Evolutionary conservation across 2,113 vertebrate species (phyloP).

Genomic region (Menura novaehollandiae): DNA sequence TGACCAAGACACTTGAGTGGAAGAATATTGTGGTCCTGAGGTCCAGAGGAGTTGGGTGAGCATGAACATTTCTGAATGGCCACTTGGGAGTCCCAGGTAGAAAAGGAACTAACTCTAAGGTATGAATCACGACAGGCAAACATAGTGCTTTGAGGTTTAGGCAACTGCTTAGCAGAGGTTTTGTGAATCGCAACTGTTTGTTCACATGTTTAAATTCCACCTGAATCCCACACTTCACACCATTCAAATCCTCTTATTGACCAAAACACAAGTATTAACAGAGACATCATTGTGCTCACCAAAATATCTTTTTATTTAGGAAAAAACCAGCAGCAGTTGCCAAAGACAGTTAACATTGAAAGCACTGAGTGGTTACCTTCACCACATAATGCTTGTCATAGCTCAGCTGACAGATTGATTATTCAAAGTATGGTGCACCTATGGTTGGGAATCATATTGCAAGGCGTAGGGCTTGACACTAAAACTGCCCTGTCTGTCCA

Average conservation of each 20-base stretch:
- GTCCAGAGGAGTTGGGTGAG: neutral
- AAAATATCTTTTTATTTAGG: slow-evolving; percentile 32
- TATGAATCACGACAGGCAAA: neutral
- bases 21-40: neutral
- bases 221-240: neutral
- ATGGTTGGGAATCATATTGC: neutral
- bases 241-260: neutral
- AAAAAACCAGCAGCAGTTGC: neutral
- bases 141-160: neutral
- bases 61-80: neutral
- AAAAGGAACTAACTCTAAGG: neutral
- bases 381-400: neutral
- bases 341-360: neutral
- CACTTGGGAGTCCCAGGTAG: neutral
- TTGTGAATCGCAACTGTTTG: neutral
- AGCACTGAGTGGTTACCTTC: neutral
- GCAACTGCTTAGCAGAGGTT: neutral
- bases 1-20: neutral
- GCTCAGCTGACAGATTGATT: neutral
- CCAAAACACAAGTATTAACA: neutral
- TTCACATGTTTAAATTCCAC: neutral
- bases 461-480: neutral
- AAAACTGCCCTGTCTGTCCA: neutral
- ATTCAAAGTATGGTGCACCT: neutral
- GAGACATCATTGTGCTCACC: neutral